Evolutionary conservation across 53 echinoderm and acorn worm species (phyloP), one percentile per base, ranked within the genome.

Genomic region (Astropecten irregularis): DNA sequence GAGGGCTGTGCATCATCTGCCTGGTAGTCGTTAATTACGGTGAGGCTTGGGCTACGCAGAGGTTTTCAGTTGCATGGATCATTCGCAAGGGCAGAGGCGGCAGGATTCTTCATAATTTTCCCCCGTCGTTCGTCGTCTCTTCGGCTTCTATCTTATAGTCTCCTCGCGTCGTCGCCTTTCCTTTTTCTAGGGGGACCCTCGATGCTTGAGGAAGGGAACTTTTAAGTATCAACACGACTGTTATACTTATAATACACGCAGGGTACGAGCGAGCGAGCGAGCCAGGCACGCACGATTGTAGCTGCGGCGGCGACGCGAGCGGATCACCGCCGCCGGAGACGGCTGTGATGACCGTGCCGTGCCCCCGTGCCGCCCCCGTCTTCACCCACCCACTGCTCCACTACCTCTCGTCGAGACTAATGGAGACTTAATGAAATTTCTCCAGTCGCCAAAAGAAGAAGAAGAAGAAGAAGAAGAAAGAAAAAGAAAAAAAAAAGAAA

Each of bases 351-450:
- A 28, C 25, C 23, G 36, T 2, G 10, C 8, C 11, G 25, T 2
- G 29, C 2, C 42, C 42, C 42, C 79, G 79, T 79, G 62, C 79
- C 19, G 42, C 61, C 31, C 79, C 47, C 62, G 46, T 29, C 61
- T n/a, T 15, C 56, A 44, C 62, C 79, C 27, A 31, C 79, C 79
- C 62, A n/a, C 27, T 11, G 27, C 4, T 26, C 0, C 2, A 36
- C 7, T 32, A 64, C n/a, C 79, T 79, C 79, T 79, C 61, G 28
- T 62, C 61, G 46, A 38, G 56, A 62, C 79, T 79, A 79, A 79
- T 79, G 79, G 79, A 22, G 49, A 61, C 62, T 62, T 79, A 79
- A 79, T 79, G 79, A 79, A 79, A 79, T 79, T 79, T 60, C 79
- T 62, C 62, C 79, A 13, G 61, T 33, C 47, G 6, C 6, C 42